These are phyloP conservation scores for Axis porcinus DNA, from an alignment of 2,113 vertebrate species.

Conservation along the genomic window DNA sequence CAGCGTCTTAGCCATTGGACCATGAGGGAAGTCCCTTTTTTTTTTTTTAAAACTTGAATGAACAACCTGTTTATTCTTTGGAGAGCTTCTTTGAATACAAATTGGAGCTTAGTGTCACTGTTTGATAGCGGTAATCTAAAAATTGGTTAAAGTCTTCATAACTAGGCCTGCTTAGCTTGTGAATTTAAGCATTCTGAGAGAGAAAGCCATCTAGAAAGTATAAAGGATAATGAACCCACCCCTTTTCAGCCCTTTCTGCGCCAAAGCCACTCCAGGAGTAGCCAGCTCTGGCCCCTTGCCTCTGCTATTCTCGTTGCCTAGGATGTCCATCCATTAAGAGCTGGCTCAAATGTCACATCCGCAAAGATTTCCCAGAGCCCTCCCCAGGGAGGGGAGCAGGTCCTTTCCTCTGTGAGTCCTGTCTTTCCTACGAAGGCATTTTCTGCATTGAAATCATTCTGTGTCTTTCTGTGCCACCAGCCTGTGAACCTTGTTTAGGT, in stretches of 20 bases:
- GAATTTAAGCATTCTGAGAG: conserved; percentile 6
- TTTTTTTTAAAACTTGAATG: not conserved
- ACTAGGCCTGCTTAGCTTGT: not conserved
- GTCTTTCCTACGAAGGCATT: not conserved
- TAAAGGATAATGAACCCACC: not conserved
- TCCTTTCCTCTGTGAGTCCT: not conserved
- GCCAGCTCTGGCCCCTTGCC: not conserved
- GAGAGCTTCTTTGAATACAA: not conserved
- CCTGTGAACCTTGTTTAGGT: not conserved
- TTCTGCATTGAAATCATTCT: conserved; percentile 7
- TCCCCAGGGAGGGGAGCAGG: not conserved
- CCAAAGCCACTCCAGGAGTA: not conserved
- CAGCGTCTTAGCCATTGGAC: not conserved
- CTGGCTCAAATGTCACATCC: not conserved
- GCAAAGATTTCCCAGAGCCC: not conserved
- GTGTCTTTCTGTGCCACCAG: not conserved
- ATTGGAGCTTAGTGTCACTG: not conserved
- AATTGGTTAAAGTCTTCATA: not conserved
- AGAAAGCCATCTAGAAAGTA: not conserved
- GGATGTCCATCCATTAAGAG: not conserved
- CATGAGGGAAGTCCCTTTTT: not conserved
- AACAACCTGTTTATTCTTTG: conserved; percentile 10
- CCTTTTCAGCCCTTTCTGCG: not conserved
- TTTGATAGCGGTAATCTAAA: not conserved
- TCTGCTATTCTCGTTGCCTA: not conserved